phyloP scores from a whole-genome alignment of 1,140 invertebrate species.

The Dendrolimus kikuchii region DNA sequence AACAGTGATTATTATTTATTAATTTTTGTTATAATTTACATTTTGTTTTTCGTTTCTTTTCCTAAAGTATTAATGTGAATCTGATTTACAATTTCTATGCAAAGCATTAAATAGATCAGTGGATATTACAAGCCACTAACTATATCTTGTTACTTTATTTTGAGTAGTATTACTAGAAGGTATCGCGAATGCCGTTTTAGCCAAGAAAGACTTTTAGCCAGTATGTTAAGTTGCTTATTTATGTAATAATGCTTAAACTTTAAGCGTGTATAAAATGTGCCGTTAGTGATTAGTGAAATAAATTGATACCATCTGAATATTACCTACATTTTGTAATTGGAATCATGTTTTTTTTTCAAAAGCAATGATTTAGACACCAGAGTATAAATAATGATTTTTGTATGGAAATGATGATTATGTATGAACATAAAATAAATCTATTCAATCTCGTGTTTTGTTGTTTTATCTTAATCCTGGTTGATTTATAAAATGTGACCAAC shows the following conservation, averaged over 20 bases:
- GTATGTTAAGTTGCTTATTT: conserved; percentile 52
- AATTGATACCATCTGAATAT: conserved; percentile 54
- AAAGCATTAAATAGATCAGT: conserved; percentile 26
- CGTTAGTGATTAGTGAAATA: conserved; percentile 45
- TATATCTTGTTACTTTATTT: conserved; percentile 32
- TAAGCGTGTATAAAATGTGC: conserved; percentile 36
- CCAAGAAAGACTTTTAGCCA: conserved; percentile 59
- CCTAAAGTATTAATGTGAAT: conserved; percentile 24
- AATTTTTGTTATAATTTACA: conserved; percentile 30
- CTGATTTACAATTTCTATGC: conserved; percentile 19
- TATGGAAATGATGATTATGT: too few species aligned
- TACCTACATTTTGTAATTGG: conserved; percentile 36
- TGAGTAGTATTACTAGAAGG: conserved; percentile 54
- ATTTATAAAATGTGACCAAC: too few species aligned
- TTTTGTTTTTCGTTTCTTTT: conserved; percentile 21
- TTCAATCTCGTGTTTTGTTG: conserved; percentile 15
- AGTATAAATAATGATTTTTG: conserved; percentile 23
- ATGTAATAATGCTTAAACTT: conserved; percentile 30
- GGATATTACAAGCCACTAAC: conserved; percentile 7
- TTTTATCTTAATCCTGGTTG: conserved; percentile 3
- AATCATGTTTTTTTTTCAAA: conserved; percentile 31
- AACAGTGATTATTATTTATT: conserved; percentile 20
- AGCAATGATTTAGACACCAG: conserved; percentile 23
- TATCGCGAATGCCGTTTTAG: conserved; percentile 40
- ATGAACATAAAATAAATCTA: conserved; percentile 30